phyloP scores from a whole-genome alignment of 1,140 invertebrate species.

The Drosophila micromelanica region DNA sequence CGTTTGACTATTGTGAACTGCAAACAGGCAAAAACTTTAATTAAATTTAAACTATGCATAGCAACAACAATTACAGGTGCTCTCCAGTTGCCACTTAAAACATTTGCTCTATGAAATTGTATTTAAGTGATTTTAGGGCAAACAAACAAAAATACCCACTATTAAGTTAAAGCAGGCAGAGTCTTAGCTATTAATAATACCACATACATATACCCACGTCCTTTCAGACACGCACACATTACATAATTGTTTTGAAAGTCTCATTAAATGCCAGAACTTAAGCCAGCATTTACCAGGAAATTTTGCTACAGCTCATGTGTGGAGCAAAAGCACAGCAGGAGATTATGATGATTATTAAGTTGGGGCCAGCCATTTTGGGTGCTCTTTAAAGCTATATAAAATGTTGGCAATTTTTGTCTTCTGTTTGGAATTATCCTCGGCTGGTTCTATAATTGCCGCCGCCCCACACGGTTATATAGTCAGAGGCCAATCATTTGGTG shows the following conservation, averaged over 20 bases:
- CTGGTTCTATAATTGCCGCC: conserved; percentile 51
- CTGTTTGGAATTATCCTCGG: conserved; percentile 51
- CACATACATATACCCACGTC: conserved; percentile 23
- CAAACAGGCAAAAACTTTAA: conserved; percentile 31
- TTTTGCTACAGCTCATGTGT: conserved; percentile 4
- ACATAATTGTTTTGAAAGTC: conserved; percentile 78
- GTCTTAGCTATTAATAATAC: conserved; percentile 78
- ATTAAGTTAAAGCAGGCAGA: conserved; percentile 30
- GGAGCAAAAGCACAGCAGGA: conserved; percentile 50
- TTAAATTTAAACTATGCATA: conserved; percentile 21
- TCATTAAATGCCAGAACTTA: conserved; percentile 79
- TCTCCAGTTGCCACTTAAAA: conserved; percentile 12
- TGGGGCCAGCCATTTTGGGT: conserved; percentile 19
- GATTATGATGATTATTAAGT: conserved; percentile 75
- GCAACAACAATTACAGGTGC: background rate
- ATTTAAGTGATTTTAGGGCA: background rate
- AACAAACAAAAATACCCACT: conserved; percentile 36
- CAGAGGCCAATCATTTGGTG: conserved; percentile 70
- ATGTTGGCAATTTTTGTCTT: conserved; percentile 43
- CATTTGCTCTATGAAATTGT: background rate
- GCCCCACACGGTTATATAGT: conserved; percentile 23
- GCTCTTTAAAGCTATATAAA: conserved; percentile 69
- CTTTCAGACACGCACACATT: conserved; percentile 20
- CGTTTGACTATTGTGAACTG: conserved; percentile 29
- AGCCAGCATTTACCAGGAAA: conserved; percentile 31